phyloP scores from a whole-genome alignment of 2,888 invertebrate genomes.

The Dynastes tityus region DNA sequence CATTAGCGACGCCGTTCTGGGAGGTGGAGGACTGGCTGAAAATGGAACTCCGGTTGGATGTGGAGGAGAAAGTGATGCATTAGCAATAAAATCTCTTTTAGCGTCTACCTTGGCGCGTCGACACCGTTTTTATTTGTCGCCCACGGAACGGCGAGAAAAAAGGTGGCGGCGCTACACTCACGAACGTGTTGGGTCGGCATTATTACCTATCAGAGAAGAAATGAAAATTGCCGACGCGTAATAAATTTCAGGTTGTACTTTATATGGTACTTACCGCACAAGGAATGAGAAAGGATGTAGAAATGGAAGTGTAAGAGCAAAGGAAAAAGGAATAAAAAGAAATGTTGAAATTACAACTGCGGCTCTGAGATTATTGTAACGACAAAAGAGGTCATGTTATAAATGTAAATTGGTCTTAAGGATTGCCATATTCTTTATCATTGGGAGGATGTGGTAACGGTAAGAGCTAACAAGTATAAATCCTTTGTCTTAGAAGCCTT shows the following conservation, averaged over 20 bases:
- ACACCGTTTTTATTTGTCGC: conserved; percentile 16
- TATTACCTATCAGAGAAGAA: conserved; percentile 4
- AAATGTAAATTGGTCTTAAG: too few species aligned
- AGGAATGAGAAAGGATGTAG: too few species aligned
- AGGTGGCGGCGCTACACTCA: neutral
- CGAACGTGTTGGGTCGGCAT: neutral
- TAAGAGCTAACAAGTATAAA: too few species aligned
- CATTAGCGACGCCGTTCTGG: conserved; percentile 5
- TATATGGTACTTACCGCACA: conserved; percentile 3
- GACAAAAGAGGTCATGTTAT: neutral
- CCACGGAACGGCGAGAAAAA: neutral
- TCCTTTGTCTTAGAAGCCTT: too few species aligned
- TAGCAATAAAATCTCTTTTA: conserved; percentile 34
- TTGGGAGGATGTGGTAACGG: too few species aligned
- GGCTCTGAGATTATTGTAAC: conserved; percentile 2
- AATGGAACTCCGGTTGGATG: neutral
- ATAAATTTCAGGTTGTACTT: conserved; percentile 2
- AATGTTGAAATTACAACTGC: neutral
- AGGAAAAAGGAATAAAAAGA: neutral
- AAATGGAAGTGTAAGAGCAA: too few species aligned
- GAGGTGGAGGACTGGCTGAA: neutral
- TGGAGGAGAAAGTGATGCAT: conserved; percentile 24
- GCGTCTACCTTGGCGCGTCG: neutral
- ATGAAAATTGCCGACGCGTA: neutral
- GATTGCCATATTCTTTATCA: too few species aligned